A percentile compares a stretch with the other conserved stretches of the same genome.
These are phyloP conservation scores for Leptinotarsa juncta DNA, from an alignment of 2,888 invertebrate species.

Conservation along the genomic window DNA sequence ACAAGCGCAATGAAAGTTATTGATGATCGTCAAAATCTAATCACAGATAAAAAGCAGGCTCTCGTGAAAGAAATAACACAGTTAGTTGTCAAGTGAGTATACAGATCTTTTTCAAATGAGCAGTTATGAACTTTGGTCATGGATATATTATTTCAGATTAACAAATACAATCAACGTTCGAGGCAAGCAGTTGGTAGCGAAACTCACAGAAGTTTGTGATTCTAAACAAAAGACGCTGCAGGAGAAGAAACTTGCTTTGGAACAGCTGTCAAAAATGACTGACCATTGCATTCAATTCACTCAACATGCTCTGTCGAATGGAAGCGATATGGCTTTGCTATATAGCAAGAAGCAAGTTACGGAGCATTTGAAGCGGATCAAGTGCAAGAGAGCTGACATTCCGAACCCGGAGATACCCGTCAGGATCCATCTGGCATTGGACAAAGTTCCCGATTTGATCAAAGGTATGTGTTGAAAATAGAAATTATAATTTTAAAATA, in stretches of 20 bases:
- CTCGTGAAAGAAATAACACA: conserved; percentile 89
- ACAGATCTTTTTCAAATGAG: neutral
- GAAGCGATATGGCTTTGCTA: conserved; percentile 86
- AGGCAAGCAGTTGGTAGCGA: conserved; percentile 84
- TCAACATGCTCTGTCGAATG: conserved; percentile 80
- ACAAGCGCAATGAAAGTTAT: conserved; percentile 84
- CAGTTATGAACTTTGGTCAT: neutral
- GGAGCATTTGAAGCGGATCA: conserved; percentile 83
- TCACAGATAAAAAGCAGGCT: conserved; percentile 86
- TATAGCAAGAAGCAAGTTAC: conserved; percentile 83
- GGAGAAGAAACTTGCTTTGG: conserved; percentile 86
- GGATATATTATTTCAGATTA: conserved; percentile 66
- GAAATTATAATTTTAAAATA: conserved; percentile 19
- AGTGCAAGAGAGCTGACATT: conserved; percentile 85
- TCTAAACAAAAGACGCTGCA: conserved; percentile 82
- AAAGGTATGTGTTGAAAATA: conserved; percentile 69
- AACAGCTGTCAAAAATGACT: conserved; percentile 84
- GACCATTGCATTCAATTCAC: conserved; percentile 92
- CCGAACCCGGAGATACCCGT: conserved; percentile 92
- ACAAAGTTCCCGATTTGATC: conserved; percentile 83
- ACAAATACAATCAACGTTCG: conserved; percentile 86
- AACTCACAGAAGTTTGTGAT: conserved; percentile 83
- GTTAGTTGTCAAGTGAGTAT: conserved; percentile 82
- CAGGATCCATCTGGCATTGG: conserved; percentile 81
- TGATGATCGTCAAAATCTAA: conserved; percentile 85